Conservation (phyloP, 2,797 vertebrate species). For the Myioborus miniatus region DNA sequence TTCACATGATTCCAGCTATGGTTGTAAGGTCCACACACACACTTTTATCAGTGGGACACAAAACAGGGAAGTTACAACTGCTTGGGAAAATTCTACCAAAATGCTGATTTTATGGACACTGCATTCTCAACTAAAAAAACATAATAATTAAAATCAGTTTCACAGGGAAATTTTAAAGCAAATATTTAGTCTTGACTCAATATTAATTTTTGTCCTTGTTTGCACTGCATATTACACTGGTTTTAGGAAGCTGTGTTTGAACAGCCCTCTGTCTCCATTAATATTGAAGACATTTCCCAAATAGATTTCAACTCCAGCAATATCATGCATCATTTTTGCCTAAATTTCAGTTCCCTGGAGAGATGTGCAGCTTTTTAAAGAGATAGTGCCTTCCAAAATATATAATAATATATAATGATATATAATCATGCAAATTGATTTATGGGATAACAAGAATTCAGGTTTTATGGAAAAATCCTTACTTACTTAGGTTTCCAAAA, state of each 20-base stretch:
- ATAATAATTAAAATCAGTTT: not conserved
- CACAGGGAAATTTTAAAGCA: not conserved
- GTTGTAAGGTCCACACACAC: not conserved
- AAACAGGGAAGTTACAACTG: not conserved
- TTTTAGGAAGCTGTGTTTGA: not conserved
- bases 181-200: not conserved
- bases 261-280: not conserved
- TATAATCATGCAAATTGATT: not conserved
- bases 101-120: not conserved
- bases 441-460: not conserved
- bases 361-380: not conserved
- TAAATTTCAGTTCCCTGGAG: not conserved
- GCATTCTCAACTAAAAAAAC: not conserved
- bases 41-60: not conserved
- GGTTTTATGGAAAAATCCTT: not conserved
- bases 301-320: not conserved
- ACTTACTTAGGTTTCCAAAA: not conserved
- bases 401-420: not conserved
- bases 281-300: not conserved
- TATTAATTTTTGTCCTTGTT: not conserved
- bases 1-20: fast-evolving
- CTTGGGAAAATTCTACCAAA: not conserved
- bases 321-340: not conserved
- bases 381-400: not conserved
- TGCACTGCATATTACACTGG: not conserved